phyloP scores from a whole-genome alignment of 2,888 invertebrate species.

The Conus canariensis region DNA sequence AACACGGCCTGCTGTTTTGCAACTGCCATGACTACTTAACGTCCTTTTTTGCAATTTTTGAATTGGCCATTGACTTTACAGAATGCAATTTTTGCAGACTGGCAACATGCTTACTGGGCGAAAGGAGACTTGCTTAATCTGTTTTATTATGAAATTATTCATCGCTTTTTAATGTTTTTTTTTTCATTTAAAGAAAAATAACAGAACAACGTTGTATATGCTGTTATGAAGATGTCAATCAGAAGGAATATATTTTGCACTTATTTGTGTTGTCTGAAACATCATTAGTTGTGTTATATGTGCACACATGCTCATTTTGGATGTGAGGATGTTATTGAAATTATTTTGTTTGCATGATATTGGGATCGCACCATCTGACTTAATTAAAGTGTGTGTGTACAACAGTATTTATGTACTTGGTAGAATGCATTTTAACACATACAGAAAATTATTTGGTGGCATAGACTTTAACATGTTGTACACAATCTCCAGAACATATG shows the following conservation, averaged over 20 bases:
- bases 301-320: too few species aligned
- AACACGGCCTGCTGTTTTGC: neutral
- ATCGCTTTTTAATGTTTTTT: neutral
- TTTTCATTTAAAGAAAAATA: neutral
- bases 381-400: too few species aligned
- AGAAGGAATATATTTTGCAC: neutral
- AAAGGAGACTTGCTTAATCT: neutral
- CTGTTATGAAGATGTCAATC: neutral
- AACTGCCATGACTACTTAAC: slow-evolving; percentile 22
- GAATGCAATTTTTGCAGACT: neutral
- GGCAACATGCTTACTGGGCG: neutral
- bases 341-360: neutral
- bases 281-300: neutral
- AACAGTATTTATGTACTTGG: neutral
- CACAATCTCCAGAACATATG: neutral
- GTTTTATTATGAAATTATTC: neutral
- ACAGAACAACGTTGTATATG: neutral
- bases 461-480: neutral
- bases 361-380: neutral
- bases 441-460: neutral
- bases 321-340: too few species aligned
- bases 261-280: neutral
- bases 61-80: slow-evolving; percentile 17
- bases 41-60: neutral
- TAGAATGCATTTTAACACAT: too few species aligned